Percentiles rank a stretch among this genome's conserved stretches.
Conservation (phyloP, 1,140 invertebrate species). For the Popillia japonica region DNA sequence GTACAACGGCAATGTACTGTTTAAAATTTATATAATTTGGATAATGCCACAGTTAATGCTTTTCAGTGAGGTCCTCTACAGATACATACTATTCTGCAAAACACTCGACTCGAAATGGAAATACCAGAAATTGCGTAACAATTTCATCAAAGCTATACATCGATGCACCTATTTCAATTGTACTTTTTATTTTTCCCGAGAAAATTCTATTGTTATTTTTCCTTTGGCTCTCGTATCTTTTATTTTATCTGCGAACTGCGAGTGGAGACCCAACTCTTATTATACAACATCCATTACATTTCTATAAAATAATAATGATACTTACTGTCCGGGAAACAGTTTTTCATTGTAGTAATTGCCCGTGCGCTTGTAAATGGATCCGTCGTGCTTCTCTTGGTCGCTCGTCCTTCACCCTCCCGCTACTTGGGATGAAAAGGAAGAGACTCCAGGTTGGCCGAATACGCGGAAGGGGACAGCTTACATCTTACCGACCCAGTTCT, state of each 20-base stretch:
- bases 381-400: neutral
- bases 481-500: slow-evolving; percentile 48
- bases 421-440: slow-evolving; percentile 33
- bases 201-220: slow-evolving; percentile 18
- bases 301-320: slow-evolving; percentile 39
- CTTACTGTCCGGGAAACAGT: neutral
- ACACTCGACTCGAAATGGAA: neutral
- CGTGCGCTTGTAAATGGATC: slow-evolving; percentile 36
- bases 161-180: neutral
- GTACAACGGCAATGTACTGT: too few species aligned
- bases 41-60: too few species aligned
- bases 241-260: neutral
- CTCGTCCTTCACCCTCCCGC: neutral
- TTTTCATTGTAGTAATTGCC: slow-evolving; percentile 42
- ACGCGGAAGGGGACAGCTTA: slow-evolving; percentile 32
- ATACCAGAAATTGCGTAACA: neutral
- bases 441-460: neutral
- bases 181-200: neutral
- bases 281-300: slow-evolving; percentile 39
- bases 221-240: neutral
- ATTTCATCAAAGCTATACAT: neutral
- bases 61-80: too few species aligned
- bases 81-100: too few species aligned
- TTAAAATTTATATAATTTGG: too few species aligned
- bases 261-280: neutral